Base-by-base conservation (phyloP, 2,113 vertebrate genomes). In the Ramphastos sulfuratus region DNA sequence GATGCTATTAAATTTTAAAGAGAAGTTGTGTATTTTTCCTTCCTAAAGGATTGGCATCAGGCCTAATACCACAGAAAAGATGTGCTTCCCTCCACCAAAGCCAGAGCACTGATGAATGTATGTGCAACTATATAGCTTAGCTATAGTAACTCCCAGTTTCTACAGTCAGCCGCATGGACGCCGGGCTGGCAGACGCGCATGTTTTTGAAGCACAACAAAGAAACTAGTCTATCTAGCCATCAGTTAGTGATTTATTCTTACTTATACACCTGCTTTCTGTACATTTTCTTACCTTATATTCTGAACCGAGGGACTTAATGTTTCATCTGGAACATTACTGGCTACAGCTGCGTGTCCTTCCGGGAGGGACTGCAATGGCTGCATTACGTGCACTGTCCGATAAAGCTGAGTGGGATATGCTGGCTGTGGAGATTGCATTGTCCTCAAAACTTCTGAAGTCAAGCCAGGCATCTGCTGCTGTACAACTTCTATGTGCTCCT, bases 351-450 rank as follows among this genome's bases (percentile, higher is more conserved):
- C 97, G 33, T 98, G 98, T 64, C 97, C 98, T 95, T 99, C 99
- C 7, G 98, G 90, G 52, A 97, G 75, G 77, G 97, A 56, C 59
- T 97, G 98, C 76, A 99, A 96, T 7, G 98, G 98, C 78, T 98
- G 98, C 94, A 99, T 98, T 72, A 99, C 98, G 17, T 99, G 99
- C 92, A 99, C 98, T 55, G 99, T 99, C 96, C 98, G 98, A 96
- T 98, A 99, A 95, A 99, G 98, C 9, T 98, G 99, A 39, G 98
- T 98, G 18, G 98, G 98, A 61, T 98, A 97, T 37, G 98, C 95
- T 48, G 98, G 94, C 96, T 98, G 98, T 17, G 98, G 95, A 89
- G 99, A 97, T 65, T 98, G 98, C 82, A 98, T 92, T 82, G 98
- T 98, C 97, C 98, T 98, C 97, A 99, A 94, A 97, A 98, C 98